These are phyloP conservation scores for Heliconius charithonia DNA, from an alignment of 2,888 invertebrate genomes.

Conservation along the genomic window DNA sequence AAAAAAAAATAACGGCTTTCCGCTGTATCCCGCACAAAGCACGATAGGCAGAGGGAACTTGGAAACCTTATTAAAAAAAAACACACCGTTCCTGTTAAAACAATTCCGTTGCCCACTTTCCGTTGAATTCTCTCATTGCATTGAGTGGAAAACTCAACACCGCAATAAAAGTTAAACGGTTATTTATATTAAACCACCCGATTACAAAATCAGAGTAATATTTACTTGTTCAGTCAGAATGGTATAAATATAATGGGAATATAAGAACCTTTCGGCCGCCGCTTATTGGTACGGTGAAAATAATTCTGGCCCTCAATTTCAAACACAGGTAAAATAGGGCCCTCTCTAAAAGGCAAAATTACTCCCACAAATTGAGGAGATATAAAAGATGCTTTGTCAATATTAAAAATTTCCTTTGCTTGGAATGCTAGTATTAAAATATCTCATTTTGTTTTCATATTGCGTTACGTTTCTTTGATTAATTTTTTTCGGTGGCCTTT, in stretches of 20 bases:
- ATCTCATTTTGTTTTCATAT: conserved; percentile 38
- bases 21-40: too few relatives aligned
- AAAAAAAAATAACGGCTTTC: too few relatives aligned
- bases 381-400: conserved; percentile 61
- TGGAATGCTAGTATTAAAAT: conserved; percentile 50
- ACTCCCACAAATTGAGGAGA: conserved; percentile 61
- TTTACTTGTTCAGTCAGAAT: not conserved
- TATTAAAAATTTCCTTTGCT: conserved; percentile 56
- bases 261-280: not conserved
- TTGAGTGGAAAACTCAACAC: too few relatives aligned
- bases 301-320: conserved; percentile 51
- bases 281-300: conserved; percentile 47
- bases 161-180: not conserved
- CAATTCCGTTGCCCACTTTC: too few relatives aligned
- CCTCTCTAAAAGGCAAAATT: conserved; percentile 59
- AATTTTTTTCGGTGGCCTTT: not conserved
- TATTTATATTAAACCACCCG: not conserved
- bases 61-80: too few relatives aligned
- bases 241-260: conserved; percentile 13
- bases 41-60: too few relatives aligned
- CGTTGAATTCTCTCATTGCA: too few relatives aligned
- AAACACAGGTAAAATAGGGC: conserved; percentile 54
- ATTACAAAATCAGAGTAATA: not conserved
- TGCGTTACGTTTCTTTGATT: conserved; percentile 21
- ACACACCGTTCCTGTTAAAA: too few relatives aligned